A percentile compares a stretch with the other conserved stretches of the same genome.
These are phyloP conservation scores for Drepana arcuata DNA, from an alignment of 1,140 invertebrate genomes.

Conservation along the genomic window DNA sequence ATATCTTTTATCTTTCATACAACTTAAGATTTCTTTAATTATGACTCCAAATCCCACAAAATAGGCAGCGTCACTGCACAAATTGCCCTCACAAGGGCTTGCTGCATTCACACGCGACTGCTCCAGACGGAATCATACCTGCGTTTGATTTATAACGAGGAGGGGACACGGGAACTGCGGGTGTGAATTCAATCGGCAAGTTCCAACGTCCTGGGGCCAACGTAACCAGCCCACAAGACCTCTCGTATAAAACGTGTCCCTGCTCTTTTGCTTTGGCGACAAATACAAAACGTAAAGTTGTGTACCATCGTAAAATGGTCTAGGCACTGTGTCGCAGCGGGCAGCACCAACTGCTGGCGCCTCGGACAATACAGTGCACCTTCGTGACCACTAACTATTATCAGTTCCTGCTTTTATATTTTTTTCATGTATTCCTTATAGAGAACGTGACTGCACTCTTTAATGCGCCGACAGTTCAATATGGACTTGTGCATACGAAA, in stretches of 20 bases:
- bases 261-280: slow-evolving; percentile 1
- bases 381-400: slow-evolving; percentile 58
- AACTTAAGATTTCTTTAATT: no score
- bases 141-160: slow-evolving; percentile 66
- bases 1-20: no score
- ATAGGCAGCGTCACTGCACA: slow-evolving; percentile 12
- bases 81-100: slow-evolving; percentile 30
- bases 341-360: slow-evolving; percentile 40
- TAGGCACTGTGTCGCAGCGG: slow-evolving; percentile 38
- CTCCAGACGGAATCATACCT: slow-evolving; percentile 49
- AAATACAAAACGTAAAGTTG: slow-evolving; percentile 6
- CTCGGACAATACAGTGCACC: slow-evolving; percentile 29
- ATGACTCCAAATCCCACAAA: no score
- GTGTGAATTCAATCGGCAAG: slow-evolving; percentile 51
- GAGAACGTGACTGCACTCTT: slow-evolving; percentile 39
- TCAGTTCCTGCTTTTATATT: slow-evolving; percentile 37
- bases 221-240: slow-evolving; percentile 23
- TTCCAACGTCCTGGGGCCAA: slow-evolving; percentile 27
- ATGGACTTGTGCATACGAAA: slow-evolving; percentile 37
- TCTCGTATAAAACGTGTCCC: slow-evolving; percentile 7
- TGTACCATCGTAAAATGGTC: slow-evolving; percentile 24
- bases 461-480: slow-evolving; percentile 42
- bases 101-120: slow-evolving; percentile 39
- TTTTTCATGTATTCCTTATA: slow-evolving; percentile 33
- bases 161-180: slow-evolving; percentile 47